These are phyloP conservation scores for Aspidiotus rigidus DNA, from an alignment of 2,888 invertebrate species.

Conservation along the genomic window DNA sequence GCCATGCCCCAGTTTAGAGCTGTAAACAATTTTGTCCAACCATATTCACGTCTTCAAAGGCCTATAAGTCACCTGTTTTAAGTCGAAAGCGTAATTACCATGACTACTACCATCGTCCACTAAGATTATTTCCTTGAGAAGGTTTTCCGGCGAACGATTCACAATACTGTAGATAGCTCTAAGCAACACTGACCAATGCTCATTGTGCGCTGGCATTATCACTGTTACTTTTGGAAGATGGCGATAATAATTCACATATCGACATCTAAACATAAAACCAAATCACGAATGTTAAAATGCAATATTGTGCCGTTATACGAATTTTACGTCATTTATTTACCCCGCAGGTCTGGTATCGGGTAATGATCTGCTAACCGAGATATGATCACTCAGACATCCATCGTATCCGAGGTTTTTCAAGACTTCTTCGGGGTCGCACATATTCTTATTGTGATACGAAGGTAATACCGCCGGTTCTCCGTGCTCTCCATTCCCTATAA, in stretches of 20 bases:
- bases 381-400: constrained; percentile 80
- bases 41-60: too few relatives aligned
- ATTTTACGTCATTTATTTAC: constrained; percentile 40
- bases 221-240: constrained; percentile 74
- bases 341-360: constrained; percentile 62
- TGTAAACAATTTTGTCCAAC: too few relatives aligned
- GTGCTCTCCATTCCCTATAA: constrained; percentile 60
- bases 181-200: constrained; percentile 77
- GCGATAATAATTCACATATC: constrained; percentile 56
- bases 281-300: not conserved
- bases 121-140: constrained; percentile 76
- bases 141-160: constrained; percentile 65
- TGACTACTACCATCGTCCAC: constrained; percentile 81
- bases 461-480: constrained; percentile 57
- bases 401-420: constrained; percentile 78
- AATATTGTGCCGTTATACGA: too few relatives aligned
- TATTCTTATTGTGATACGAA: constrained; percentile 48
- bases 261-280: constrained; percentile 48
- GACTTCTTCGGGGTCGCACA: constrained; percentile 62
- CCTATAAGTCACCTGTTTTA: too few relatives aligned
- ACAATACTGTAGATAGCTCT: constrained; percentile 69
- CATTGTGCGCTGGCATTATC: constrained; percentile 87
- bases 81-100: constrained; percentile 43
- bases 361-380: constrained; percentile 74
- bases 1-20: too few relatives aligned